Percentiles rank a stretch among this genome's conserved stretches.
Conservation (phyloP, 2,888 invertebrate species). For the Scaptomyza reducta region DNA sequence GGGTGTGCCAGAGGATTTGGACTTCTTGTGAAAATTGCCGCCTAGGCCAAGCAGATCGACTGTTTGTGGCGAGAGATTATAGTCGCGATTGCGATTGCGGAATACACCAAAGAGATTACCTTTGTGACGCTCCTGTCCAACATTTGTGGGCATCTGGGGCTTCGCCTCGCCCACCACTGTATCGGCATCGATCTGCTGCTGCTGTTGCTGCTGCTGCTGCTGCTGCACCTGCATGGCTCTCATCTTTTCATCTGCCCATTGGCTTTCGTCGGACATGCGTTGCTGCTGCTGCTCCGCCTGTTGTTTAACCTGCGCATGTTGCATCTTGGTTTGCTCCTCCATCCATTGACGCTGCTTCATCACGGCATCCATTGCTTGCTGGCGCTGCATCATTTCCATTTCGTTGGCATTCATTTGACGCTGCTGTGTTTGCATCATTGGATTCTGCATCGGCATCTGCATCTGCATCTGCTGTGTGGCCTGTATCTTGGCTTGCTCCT, state of each 20-base stretch:
- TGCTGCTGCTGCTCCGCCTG: constrained; percentile 22
- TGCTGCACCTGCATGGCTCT: constrained; percentile 23
- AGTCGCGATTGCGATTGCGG: constrained; percentile 49
- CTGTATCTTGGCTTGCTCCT: constrained; percentile 30
- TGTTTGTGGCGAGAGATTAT: constrained; percentile 38
- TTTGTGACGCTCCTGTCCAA: constrained; percentile 69
- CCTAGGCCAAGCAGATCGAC: constrained; percentile 59
- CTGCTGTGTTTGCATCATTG: constrained; percentile 9
- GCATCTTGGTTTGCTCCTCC: constrained; percentile 1
- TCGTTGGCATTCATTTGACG: constrained; percentile 1
- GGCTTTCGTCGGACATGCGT: constrained; percentile 23
- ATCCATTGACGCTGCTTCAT: constrained; percentile 4
- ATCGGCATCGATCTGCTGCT: constrained; percentile 1
- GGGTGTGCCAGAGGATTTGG: constrained; percentile 37
- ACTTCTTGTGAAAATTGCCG: constrained; percentile 55
- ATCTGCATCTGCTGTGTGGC: constrained; percentile 8
- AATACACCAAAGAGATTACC: constrained; percentile 82
- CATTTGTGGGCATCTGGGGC: constrained; percentile 70
- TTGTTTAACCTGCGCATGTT: constrained; percentile 8
- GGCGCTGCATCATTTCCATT: constrained; percentile 2
- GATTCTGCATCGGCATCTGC: constrained; percentile 1
- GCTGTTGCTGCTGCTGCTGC: constrained; percentile 7
- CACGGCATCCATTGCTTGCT: constrained; percentile 1
- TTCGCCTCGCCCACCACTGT: constrained; percentile 53
- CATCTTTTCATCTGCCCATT: constrained; percentile 40